phyloP scores from a whole-genome alignment of 2,113 vertebrate species.

The Cinclus mexicanus region DNA sequence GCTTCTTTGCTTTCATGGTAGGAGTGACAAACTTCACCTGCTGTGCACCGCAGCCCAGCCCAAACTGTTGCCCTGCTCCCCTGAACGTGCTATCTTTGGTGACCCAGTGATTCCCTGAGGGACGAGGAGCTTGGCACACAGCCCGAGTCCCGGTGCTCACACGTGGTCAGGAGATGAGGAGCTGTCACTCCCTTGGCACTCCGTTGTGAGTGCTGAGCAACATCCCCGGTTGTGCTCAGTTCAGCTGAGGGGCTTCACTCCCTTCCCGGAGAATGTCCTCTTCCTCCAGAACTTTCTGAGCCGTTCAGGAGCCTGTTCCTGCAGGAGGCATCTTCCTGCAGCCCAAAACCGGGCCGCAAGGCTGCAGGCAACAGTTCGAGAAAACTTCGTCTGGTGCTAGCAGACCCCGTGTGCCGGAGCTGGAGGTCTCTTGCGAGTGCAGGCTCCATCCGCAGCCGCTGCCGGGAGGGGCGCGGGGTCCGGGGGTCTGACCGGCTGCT shows the following conservation, averaged over 20 bases:
- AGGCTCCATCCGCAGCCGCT: rapidly evolving
- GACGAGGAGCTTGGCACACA: neutral
- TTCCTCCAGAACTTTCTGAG: neutral
- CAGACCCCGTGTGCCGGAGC: rapidly evolving
- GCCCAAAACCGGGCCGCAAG: neutral
- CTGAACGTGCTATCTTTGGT: rapidly evolving
- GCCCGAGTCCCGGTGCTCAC: neutral
- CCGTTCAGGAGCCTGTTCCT: too few relatives aligned
- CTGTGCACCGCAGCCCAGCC: rapidly evolving
- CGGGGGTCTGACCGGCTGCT: rapidly evolving
- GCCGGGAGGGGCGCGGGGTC: rapidly evolving
- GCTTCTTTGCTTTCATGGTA: neutral
- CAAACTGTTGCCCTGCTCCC: neutral
- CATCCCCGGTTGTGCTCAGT: neutral
- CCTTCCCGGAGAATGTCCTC: neutral
- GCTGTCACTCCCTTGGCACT: too few relatives aligned
- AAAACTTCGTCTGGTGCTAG: neutral
- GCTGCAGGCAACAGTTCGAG: neutral
- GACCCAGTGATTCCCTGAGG: neutral
- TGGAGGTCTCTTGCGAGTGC: too few relatives aligned
- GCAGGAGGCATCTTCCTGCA: neutral
- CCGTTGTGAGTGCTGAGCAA: rapidly evolving
- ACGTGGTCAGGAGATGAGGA: rapidly evolving
- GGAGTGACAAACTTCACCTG: too few relatives aligned
- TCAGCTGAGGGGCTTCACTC: rapidly evolving